phyloP scores from a whole-genome alignment of 2,888 invertebrate species.

The Phyllotreta striolata region DNA sequence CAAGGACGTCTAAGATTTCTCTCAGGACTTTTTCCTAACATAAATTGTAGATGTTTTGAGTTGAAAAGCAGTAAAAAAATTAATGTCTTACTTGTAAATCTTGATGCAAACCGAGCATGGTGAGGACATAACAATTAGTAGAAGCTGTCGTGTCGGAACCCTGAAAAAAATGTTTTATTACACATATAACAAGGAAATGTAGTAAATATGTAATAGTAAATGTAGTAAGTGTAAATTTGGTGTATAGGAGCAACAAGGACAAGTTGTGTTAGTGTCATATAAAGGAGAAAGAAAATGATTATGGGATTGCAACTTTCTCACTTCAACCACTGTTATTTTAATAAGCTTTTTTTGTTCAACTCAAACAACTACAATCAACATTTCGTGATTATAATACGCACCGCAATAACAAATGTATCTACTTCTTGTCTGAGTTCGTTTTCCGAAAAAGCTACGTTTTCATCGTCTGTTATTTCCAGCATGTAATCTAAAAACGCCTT shows the following conservation, averaged over 20 bases:
- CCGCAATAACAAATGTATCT: conserved; percentile 66
- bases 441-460: conserved; percentile 64
- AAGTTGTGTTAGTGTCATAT: too few species aligned
- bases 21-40: conserved; percentile 58
- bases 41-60: conserved; percentile 4
- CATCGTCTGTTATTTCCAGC: conserved; percentile 59
- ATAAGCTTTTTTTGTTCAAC: too few species aligned
- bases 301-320: too few species aligned
- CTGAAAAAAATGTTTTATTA: conserved; percentile 39
- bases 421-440: conserved; percentile 67
- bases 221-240: not conserved
- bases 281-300: too few species aligned
- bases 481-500: conserved; percentile 64
- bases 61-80: conserved; percentile 7
- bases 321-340: too few species aligned
- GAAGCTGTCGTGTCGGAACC: conserved; percentile 52
- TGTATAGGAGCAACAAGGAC: too few species aligned
- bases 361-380: too few species aligned
- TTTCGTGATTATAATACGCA: too few species aligned
- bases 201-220: not conserved
- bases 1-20: conserved; percentile 62
- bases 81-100: conserved; percentile 46
- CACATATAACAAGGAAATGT: not conserved
- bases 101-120: conserved; percentile 50
- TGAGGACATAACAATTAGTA: conserved; percentile 48